phyloP scores from a whole-genome alignment of 2,888 invertebrate genomes.

The Cataglyphis cursor region DNA sequence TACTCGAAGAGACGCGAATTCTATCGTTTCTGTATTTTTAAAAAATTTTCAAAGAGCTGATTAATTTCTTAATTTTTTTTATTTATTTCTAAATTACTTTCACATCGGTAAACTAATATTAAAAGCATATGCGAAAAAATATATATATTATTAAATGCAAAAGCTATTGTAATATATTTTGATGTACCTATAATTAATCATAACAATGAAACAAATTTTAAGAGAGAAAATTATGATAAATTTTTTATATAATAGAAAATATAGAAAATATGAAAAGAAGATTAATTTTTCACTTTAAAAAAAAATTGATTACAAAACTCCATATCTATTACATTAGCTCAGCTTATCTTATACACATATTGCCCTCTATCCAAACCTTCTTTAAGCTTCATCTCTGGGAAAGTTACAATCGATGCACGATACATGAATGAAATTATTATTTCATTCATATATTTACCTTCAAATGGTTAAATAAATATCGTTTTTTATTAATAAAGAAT shows the following conservation, averaged over 20 bases:
- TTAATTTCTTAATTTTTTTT: neutral
- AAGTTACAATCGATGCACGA: constrained; percentile 12
- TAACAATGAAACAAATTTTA: neutral
- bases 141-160: neutral
- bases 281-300: neutral
- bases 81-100: neutral
- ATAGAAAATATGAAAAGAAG: neutral
- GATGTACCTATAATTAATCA: neutral
- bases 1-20: neutral
- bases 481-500: neutral
- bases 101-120: neutral
- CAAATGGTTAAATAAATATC: constrained; percentile 18
- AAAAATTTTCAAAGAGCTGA: neutral
- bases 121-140: neutral
- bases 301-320: neutral
- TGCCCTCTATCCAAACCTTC: constrained; percentile 39
- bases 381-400: neutral
- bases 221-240: neutral
- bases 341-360: neutral
- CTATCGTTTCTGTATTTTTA: neutral
- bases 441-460: constrained; percentile 12
- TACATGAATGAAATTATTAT: neutral
- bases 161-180: neutral
- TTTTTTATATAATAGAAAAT: neutral
- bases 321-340: neutral